Conservation (phyloP, 2,113 vertebrate species). For the Gadus macrocephalus region DNA sequence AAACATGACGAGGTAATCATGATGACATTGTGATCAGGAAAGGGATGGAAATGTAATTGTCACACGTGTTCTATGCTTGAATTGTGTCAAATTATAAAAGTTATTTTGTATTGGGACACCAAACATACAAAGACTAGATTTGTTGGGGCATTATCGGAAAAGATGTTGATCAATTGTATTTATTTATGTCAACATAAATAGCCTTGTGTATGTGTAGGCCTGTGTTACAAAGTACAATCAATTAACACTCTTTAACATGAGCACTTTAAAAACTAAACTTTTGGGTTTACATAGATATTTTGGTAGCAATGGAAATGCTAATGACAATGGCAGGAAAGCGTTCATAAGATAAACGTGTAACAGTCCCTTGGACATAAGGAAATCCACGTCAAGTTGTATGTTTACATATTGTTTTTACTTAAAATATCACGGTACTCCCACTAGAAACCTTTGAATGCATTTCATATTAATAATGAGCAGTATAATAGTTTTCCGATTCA, state of each 20-base stretch:
- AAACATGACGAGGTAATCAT: too few species aligned
- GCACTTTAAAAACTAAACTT: constrained; percentile 52
- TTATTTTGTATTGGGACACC: too few species aligned
- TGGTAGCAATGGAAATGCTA: constrained; percentile 22
- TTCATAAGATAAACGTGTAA: not conserved
- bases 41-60: too few species aligned
- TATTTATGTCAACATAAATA: too few species aligned
- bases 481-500: too few species aligned
- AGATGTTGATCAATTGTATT: too few species aligned
- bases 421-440: constrained; percentile 3
- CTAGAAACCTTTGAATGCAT: not conserved
- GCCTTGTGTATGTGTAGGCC: not conserved
- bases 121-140: too few species aligned
- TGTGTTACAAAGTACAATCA: constrained; percentile 8
- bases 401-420: constrained; percentile 23
- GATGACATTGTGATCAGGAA: too few species aligned
- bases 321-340: not conserved
- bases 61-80: too few species aligned
- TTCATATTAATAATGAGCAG: not conserved
- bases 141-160: too few species aligned
- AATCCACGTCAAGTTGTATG: constrained; percentile 11
- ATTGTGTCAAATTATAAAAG: too few species aligned
- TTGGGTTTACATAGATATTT: constrained; percentile 7
- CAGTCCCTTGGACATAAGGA: constrained; percentile 25
- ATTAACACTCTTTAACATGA: constrained; percentile 29